These are phyloP conservation scores for Pitangus sulphuratus DNA, from an alignment of 2,797 vertebrate genomes.

Conservation along the genomic window DNA sequence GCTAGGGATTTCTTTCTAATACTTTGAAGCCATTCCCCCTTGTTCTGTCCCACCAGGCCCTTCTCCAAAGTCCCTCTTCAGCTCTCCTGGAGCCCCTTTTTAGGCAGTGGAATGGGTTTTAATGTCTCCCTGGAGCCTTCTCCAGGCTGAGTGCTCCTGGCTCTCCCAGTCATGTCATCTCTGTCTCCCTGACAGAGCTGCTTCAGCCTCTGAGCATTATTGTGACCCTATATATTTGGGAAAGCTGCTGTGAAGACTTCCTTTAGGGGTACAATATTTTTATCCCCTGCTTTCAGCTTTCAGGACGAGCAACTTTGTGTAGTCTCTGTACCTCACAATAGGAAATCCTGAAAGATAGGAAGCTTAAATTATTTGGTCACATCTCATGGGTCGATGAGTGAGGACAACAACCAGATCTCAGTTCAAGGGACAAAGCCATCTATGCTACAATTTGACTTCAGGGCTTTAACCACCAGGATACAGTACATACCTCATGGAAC, in stretches of 20 bases:
- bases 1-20: fast-evolving
- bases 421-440: neutral
- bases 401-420: neutral
- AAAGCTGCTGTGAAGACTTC: neutral
- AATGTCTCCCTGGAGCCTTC: neutral
- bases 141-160: fast-evolving
- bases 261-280: neutral
- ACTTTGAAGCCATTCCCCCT: neutral
- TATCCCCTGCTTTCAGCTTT: neutral
- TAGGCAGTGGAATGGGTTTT: fast-evolving
- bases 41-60: fast-evolving
- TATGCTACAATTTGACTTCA: fast-evolving
- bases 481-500: fast-evolving
- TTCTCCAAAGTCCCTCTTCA: neutral
- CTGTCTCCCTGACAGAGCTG: neutral
- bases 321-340: neutral
- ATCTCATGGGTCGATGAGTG: fast-evolving
- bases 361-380: neutral
- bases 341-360: neutral
- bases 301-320: fast-evolving
- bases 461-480: neutral
- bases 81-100: neutral
- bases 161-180: neutral
- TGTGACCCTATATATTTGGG: neutral
- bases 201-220: fast-evolving